These are phyloP conservation scores for Rhimphoctona megacephalus DNA, from an alignment of 2,888 invertebrate species.

Conservation along the genomic window DNA sequence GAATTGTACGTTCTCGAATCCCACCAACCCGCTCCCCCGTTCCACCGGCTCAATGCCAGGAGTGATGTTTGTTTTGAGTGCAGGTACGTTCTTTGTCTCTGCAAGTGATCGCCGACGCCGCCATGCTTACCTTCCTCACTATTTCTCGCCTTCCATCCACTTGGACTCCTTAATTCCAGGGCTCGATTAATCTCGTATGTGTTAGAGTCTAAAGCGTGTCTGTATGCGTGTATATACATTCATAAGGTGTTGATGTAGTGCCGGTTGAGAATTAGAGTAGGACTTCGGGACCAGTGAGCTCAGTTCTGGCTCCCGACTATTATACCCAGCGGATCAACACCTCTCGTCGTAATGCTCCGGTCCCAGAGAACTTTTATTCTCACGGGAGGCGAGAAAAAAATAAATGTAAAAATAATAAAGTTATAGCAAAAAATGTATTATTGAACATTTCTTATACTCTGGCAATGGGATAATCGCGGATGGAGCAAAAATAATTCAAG, in stretches of 20 bases:
- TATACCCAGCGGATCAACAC: conserved; percentile 45
- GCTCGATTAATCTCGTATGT: conserved; percentile 49
- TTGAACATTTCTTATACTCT: not conserved
- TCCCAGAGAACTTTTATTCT: conserved; percentile 54
- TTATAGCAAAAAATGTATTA: not conserved
- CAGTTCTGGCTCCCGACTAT: conserved; percentile 35
- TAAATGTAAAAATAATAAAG: conserved; percentile 42
- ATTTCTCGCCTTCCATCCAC: conserved; percentile 41
- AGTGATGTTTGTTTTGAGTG: conserved; percentile 83
- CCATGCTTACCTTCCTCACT: conserved; percentile 45
- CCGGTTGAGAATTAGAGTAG: conserved; percentile 17
- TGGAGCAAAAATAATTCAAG: not conserved
- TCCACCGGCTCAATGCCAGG: conserved; percentile 65
- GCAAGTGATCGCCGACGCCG: conserved; percentile 72
- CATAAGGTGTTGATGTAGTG: conserved; percentile 20
- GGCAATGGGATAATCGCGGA: not conserved
- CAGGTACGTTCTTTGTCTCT: conserved; percentile 82
- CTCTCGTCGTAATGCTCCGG: conserved; percentile 17
- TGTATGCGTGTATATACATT: not conserved
- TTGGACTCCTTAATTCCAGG: conserved; percentile 49
- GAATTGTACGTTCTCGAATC: conserved; percentile 62
- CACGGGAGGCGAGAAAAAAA: conserved; percentile 64
- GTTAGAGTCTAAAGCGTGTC: not conserved
- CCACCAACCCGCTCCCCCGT: conserved; percentile 29
- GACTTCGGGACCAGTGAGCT: conserved; percentile 34